Evolutionary conservation across 2,888 invertebrate species (phyloP).

Genomic region (Eupeodes luniger): DNA sequence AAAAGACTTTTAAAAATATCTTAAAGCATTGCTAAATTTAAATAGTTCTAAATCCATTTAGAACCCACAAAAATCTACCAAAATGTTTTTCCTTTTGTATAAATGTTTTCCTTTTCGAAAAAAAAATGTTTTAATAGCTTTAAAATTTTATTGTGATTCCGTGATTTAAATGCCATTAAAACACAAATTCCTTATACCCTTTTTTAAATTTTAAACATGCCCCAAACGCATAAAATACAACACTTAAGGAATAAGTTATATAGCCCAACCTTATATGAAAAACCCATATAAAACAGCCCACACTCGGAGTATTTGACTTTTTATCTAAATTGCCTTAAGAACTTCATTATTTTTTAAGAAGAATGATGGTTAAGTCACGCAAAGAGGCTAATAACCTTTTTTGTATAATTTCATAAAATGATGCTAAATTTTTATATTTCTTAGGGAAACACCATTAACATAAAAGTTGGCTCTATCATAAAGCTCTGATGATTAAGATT

Average conservation of each 20-base stretch:
- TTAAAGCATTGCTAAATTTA: no score
- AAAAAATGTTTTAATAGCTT: background rate
- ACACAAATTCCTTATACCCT: background rate
- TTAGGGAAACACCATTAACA: background rate
- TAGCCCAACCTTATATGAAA: background rate
- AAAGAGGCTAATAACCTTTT: constrained; percentile 26
- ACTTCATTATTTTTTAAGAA: background rate
- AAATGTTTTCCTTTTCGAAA: no score
- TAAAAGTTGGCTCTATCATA: background rate
- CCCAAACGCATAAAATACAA: constrained; percentile 1
- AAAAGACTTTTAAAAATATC: no score
- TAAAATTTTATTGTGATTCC: background rate
- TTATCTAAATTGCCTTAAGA: constrained; percentile 8
- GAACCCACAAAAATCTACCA: no score
- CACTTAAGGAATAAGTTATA: background rate
- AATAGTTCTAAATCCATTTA: no score
- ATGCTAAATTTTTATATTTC: background rate
- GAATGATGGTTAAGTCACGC: constrained; percentile 9
- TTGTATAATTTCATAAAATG: background rate
- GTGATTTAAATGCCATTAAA: constrained; percentile 10
- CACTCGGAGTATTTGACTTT: background rate
- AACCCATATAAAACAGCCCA: background rate
- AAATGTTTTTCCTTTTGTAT: no score
- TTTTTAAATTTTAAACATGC: background rate
- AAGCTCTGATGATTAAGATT: constrained; percentile 10